Evolutionary conservation across 1,140 invertebrate species (phyloP).

Genomic region (Samia ricini): DNA sequence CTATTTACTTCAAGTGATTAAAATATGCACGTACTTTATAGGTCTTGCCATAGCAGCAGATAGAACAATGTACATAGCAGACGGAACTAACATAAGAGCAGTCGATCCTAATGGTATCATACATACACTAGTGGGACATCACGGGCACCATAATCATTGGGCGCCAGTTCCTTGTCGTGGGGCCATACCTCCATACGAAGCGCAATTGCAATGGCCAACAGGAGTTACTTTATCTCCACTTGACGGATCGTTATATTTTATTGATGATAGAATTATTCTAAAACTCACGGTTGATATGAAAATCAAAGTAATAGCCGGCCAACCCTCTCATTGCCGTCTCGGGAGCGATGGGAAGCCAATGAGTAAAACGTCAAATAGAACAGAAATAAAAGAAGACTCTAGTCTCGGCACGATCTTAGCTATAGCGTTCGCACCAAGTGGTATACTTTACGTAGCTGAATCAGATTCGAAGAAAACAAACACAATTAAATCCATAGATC

Average conservation of each 20-base stretch:
- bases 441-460: conserved; percentile 96
- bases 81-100: conserved; percentile 94
- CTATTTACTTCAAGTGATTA: not conserved
- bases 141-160: conserved; percentile 95
- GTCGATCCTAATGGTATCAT: conserved; percentile 96
- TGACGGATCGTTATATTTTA: conserved; percentile 95
- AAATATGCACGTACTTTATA: conserved; percentile 42
- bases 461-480: conserved; percentile 94
- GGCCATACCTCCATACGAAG: conserved; percentile 87
- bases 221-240: conserved; percentile 94
- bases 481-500: conserved; percentile 90
- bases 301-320: conserved; percentile 93
- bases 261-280: conserved; percentile 95
- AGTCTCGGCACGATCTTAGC: conserved; percentile 86
- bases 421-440: conserved; percentile 94
- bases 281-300: conserved; percentile 95
- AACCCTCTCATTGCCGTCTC: conserved; percentile 89
- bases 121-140: conserved; percentile 94
- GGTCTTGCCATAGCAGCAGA: conserved; percentile 93
- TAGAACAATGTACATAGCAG: conserved; percentile 95
- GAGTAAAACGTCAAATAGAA: conserved; percentile 54
- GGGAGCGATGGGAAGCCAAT: conserved; percentile 64
- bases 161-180: conserved; percentile 91
- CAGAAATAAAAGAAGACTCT: conserved; percentile 68
- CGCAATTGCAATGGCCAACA: conserved; percentile 97